Evolutionary conservation across 2,113 vertebrate species (phyloP).

Genomic region (Grammomys dolichurus): DNA sequence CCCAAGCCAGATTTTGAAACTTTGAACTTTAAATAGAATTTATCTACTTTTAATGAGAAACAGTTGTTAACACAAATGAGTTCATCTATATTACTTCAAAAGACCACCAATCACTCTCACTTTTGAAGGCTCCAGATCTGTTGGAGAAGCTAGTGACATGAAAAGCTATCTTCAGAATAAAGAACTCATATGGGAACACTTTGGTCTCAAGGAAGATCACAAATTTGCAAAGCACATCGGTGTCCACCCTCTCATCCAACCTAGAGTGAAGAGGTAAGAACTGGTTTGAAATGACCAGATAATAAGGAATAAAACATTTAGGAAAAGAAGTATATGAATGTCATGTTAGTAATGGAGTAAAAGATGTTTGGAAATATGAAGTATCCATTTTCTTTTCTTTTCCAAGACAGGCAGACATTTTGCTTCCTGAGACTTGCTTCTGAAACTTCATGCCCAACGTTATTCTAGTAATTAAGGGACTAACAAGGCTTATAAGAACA

Average conservation of each 20-base stretch:
- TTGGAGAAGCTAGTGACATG: neutral
- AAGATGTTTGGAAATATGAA: neutral
- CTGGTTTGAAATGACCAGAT: neutral
- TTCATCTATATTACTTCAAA: slow-evolving; percentile 38
- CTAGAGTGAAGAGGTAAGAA: neutral
- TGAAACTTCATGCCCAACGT: neutral
- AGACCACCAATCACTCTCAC: slow-evolving; percentile 6
- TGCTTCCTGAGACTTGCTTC: neutral
- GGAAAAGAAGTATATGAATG: neutral
- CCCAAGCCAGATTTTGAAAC: neutral
- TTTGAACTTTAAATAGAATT: neutral
- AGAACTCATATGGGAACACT: neutral
- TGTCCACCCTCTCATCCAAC: too few species aligned
- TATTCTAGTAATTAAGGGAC: neutral
- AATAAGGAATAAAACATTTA: slow-evolving; percentile 9
- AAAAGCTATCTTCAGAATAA: slow-evolving; percentile 50
- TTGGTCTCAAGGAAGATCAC: neutral
- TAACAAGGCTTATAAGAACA: neutral
- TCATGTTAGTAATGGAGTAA: neutral
- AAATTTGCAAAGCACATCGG: neutral
- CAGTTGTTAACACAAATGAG: slow-evolving; percentile 31
- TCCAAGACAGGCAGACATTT: neutral
- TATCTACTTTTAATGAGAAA: slow-evolving; percentile 54
- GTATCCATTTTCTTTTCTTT: neutral
- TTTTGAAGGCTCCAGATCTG: neutral